phyloP scores from a whole-genome alignment of 2,888 invertebrate genomes.

The Synanthedon formicaeformis region DNA sequence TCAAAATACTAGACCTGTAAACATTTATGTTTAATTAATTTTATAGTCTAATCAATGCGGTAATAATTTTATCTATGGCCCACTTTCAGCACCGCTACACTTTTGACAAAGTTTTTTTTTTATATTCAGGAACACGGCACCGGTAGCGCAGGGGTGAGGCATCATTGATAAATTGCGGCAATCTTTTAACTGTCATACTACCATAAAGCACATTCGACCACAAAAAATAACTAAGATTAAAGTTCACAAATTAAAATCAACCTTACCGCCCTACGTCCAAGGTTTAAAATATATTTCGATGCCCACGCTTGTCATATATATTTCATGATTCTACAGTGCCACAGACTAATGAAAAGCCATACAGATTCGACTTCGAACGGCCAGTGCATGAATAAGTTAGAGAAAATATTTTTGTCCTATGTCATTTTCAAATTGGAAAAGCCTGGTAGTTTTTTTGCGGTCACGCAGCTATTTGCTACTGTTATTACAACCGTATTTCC shows the following conservation, averaged over 20 bases:
- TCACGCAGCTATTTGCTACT: background rate
- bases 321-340: background rate
- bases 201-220: background rate
- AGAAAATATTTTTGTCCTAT: background rate
- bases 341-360: background rate
- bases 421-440: background rate
- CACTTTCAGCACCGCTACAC: no score
- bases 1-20: no score
- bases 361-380: background rate
- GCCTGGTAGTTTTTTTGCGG: background rate
- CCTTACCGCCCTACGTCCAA: background rate
- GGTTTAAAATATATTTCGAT: background rate
- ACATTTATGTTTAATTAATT: no score
- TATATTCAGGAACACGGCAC: background rate
- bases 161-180: slow-evolving; percentile 20
- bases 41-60: no score
- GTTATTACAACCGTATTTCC: no score
- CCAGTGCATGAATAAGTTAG: background rate
- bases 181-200: background rate
- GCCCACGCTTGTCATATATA: background rate
- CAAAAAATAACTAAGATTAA: background rate
- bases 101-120: slow-evolving; percentile 4
- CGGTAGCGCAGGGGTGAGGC: slow-evolving; percentile 13
- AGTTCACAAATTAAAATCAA: background rate
- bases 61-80: no score